Conservation (phyloP, 2,888 invertebrate species). For the Lycophotia porphyrea region DNA sequence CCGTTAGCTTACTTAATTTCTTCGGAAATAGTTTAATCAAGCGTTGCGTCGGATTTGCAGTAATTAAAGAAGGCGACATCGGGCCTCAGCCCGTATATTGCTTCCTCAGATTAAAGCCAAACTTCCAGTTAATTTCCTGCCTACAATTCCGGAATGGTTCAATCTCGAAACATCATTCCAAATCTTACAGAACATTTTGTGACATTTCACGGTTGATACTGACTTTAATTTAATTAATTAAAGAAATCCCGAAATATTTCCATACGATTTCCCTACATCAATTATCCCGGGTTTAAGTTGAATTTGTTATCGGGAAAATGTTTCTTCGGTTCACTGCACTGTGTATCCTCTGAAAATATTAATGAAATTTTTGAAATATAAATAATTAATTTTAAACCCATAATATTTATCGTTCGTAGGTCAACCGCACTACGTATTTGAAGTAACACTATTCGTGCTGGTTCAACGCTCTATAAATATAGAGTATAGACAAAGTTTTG, state of each 20-base stretch:
- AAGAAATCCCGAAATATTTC: conserved; percentile 8
- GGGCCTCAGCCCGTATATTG: conserved; percentile 75
- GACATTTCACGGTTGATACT: conserved; percentile 9
- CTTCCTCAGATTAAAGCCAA: conserved; percentile 82
- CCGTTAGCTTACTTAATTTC: conserved; percentile 71
- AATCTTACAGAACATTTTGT: conserved; percentile 56
- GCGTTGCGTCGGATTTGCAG: conserved; percentile 77
- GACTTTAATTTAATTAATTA: conserved; percentile 16
- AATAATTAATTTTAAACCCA: conserved; percentile 57
- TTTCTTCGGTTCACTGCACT: conserved; percentile 28
- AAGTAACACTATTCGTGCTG: not conserved
- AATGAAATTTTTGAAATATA: conserved; percentile 44
- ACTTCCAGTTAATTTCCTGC: conserved; percentile 84
- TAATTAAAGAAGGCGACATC: conserved; percentile 81
- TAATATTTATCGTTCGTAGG: conserved; percentile 21
- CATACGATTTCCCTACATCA: not conserved
- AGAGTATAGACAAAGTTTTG: conserved; percentile 32
- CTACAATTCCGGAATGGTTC: conserved; percentile 72
- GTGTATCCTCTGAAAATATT: conserved; percentile 44
- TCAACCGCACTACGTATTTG: conserved; percentile 15
- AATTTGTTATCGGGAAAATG: conserved; percentile 32
- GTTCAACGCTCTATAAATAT: conserved; percentile 22
- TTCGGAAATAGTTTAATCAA: conserved; percentile 82
- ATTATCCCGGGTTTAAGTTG: conserved; percentile 15
- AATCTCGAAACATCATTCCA: conserved; percentile 72